Conservation (phyloP, 1,140 invertebrate genomes). For the Zaprionus ornatus region DNA sequence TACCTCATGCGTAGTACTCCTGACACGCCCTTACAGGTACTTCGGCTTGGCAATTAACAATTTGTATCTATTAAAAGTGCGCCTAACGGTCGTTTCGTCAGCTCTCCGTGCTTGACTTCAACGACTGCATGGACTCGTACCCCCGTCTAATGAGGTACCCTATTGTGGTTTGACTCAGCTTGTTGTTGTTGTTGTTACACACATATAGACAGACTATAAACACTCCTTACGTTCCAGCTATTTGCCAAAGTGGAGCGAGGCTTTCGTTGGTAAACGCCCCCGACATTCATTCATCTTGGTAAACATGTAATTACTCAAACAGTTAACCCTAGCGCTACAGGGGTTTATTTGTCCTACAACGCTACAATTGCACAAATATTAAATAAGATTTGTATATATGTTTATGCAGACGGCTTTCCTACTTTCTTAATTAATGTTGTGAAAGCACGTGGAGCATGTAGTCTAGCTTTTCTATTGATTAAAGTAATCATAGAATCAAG, state of each 20-base stretch:
- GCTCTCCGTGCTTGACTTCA: not conserved
- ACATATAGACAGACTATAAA: not conserved
- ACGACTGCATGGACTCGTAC: not conserved
- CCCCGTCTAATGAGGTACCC: constrained; percentile 3
- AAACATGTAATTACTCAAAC: constrained; percentile 72
- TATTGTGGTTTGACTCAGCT: not conserved
- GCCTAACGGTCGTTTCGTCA: constrained; percentile 3
- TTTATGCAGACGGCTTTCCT: not conserved
- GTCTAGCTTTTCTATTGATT: not conserved
- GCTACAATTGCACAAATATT: constrained; percentile 19
- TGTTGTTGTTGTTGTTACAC: not conserved
- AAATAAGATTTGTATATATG: constrained; percentile 12
- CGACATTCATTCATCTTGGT: constrained; percentile 43
- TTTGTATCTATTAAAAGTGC: constrained; percentile 60
- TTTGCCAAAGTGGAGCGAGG: constrained; percentile 32
- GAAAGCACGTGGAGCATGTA: not conserved
- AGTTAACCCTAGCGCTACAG: constrained; percentile 15
- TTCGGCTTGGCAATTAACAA: constrained; percentile 24
- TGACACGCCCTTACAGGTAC: not conserved
- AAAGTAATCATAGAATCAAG: not conserved
- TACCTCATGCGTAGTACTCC: constrained; percentile 27
- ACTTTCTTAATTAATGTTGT: not conserved
- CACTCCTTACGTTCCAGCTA: not conserved
- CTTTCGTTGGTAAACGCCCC: constrained; percentile 28
- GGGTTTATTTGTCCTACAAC: not conserved